phyloP scores from a whole-genome alignment of 2,888 invertebrate species.

The Rhamphomyia laevipes region DNA sequence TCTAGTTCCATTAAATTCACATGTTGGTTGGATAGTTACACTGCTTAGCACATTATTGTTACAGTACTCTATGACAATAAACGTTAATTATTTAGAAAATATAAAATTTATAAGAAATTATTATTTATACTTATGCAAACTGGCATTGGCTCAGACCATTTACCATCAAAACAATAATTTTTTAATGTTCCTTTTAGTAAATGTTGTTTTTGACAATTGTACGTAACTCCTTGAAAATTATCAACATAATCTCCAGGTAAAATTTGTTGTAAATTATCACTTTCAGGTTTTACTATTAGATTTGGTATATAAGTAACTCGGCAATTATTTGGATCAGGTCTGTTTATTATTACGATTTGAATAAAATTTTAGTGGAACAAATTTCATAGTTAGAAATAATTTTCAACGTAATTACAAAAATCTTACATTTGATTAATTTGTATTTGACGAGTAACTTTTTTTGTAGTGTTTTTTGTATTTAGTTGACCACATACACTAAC shows the following conservation, averaged over 20 bases:
- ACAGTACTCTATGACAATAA: neutral
- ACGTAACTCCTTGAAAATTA: neutral
- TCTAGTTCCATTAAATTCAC: slow-evolving; percentile 1
- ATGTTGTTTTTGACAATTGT: neutral
- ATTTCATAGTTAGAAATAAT: too few relatives aligned
- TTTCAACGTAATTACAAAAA: too few relatives aligned
- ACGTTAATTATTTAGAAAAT: too few relatives aligned
- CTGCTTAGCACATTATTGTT: neutral
- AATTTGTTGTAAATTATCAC: too few relatives aligned
- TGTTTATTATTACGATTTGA: too few relatives aligned
- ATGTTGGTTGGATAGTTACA: slow-evolving; percentile 4
- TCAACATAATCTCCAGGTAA: too few relatives aligned
- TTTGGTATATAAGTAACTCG: too few relatives aligned
- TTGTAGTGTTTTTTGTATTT: neutral
- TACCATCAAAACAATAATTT: neutral
- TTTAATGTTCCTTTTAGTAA: neutral
- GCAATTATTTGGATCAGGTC: too few relatives aligned
- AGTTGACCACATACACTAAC: neutral
- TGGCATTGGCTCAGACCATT: slow-evolving; percentile 2
- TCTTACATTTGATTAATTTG: too few relatives aligned
- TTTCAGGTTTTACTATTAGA: too few relatives aligned
- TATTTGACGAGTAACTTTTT: too few relatives aligned
- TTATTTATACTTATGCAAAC: slow-evolving; percentile 4
- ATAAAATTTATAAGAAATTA: neutral
- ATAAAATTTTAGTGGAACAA: too few relatives aligned